These are phyloP conservation scores for Tenebrosternarchus preto DNA, from an alignment of 2,113 vertebrate species.

Conservation along the genomic window DNA sequence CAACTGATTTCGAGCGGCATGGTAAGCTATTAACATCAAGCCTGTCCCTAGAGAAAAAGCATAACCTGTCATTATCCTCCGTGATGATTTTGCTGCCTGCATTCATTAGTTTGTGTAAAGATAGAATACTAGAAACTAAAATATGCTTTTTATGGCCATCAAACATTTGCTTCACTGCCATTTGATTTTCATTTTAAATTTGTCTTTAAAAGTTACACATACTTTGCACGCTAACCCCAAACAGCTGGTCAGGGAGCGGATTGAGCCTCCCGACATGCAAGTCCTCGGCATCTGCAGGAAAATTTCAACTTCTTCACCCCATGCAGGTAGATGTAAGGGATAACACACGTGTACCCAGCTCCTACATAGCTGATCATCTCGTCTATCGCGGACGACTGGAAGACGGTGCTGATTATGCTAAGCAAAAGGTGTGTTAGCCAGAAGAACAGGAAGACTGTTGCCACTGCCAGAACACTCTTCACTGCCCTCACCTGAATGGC, in stretches of 20 bases:
- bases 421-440: conserved; percentile 74
- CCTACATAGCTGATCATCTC: conserved; percentile 71
- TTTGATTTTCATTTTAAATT: too few species aligned
- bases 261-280: neutral
- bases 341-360: conserved; percentile 72
- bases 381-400: conserved; percentile 58
- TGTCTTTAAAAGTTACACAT: too few species aligned
- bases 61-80: too few species aligned
- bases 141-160: too few species aligned
- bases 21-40: too few species aligned
- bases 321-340: conserved; percentile 74
- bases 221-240: too few species aligned
- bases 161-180: too few species aligned
- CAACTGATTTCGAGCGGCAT: too few species aligned
- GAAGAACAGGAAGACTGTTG: conserved; percentile 72
- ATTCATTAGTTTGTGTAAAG: too few species aligned
- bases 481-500: conserved; percentile 68
- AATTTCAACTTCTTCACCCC: conserved; percentile 71
- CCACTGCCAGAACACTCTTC: conserved; percentile 76
- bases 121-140: too few species aligned
- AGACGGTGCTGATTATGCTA: conserved; percentile 67
- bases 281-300: conserved; percentile 48
- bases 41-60: too few species aligned
- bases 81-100: too few species aligned
- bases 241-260: neutral